Conservation (phyloP, 1,140 invertebrate genomes). For the Camponotus vicinus region DNA sequence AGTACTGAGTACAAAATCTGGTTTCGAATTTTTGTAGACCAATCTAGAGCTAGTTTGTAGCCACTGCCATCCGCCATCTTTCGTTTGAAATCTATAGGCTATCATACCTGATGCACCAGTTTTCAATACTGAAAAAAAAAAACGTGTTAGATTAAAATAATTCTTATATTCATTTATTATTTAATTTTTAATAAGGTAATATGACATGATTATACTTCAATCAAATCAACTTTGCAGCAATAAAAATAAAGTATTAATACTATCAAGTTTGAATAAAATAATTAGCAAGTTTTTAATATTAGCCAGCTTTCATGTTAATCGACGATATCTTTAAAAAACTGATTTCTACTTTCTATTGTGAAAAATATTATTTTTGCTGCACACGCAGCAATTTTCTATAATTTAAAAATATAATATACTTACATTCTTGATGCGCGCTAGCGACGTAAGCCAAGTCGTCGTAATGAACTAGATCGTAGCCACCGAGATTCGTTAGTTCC, state of each 20-base stretch:
- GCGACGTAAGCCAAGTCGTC: slow-evolving; percentile 98
- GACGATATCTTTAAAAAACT: background rate
- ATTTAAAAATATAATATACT: slow-evolving; percentile 85
- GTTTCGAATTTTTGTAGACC: slow-evolving; percentile 99
- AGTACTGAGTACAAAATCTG: slow-evolving; percentile 99
- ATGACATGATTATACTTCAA: background rate
- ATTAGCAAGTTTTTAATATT: background rate
- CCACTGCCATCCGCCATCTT: slow-evolving; percentile 98
- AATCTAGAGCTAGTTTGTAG: slow-evolving; percentile 98
- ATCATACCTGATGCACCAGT: slow-evolving; percentile 99
- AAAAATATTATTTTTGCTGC: background rate
- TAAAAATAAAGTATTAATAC: background rate
- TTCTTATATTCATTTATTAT: background rate
- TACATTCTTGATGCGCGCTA: slow-evolving; percentile 99
- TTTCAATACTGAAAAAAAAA: slow-evolving; percentile 94
- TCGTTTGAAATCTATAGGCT: slow-evolving; percentile 97
- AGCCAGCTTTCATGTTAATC: background rate
- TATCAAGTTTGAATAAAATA: background rate
- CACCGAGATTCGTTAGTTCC: slow-evolving; percentile 96
- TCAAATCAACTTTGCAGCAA: background rate
- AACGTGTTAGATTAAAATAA: background rate
- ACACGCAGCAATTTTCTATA: background rate
- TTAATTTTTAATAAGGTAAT: background rate
- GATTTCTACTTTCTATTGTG: background rate
- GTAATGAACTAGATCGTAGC: slow-evolving; percentile 98